Base-by-base conservation (phyloP, 2,888 invertebrate species). In the Schizaphis graminum region DNA sequence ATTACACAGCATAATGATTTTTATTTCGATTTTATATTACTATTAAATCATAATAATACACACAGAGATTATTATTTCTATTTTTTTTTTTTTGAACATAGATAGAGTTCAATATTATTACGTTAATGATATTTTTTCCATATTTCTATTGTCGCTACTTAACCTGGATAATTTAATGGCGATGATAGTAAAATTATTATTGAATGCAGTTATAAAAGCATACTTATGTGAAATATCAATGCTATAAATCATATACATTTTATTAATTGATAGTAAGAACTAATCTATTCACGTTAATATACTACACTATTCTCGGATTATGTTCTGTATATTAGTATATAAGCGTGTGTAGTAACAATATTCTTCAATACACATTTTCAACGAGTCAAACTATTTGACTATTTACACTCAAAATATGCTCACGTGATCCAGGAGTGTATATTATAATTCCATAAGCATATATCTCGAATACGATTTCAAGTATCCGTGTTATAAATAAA, bases 351-450 rank as follows among this genome's bases (percentile, higher is more conserved):
- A 77, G 77, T 77, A 35, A 35, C 21, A 35, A 35, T 35, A 35
- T 35, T 77, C 21, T 77, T 21, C 21, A 21, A 77, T 24, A 35
- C 21, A 21, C 8, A 77, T 35, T 77, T 77, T 77, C 35, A 77
- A 77, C 21, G 7, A 8, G 21, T 24, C 21, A 2, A 77, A 77
- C 77, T 35, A 88, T 56, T 89, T 53, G 35, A 77, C 21, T 35
- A 88, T 88, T 89, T 53, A 88, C 28, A 88, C 49, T 28, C 35
- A 10, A 67, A 86, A 87, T 47, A n/a, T n/a, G 11, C 28, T 89
- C 89, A 89, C 89, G 89, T 89, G 53, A 89, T 89, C 26, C 26
- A 57, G 35, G 8, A 87, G n/a, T 53, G 47, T n/a, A 86, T 49
- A 49, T 21, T 49, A 49, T 21, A 87, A 26, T 56, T 53, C 53